Evolutionary conservation across 2,888 invertebrate genomes (phyloP).

Genomic region (Himalopsyche tibetana): DNA sequence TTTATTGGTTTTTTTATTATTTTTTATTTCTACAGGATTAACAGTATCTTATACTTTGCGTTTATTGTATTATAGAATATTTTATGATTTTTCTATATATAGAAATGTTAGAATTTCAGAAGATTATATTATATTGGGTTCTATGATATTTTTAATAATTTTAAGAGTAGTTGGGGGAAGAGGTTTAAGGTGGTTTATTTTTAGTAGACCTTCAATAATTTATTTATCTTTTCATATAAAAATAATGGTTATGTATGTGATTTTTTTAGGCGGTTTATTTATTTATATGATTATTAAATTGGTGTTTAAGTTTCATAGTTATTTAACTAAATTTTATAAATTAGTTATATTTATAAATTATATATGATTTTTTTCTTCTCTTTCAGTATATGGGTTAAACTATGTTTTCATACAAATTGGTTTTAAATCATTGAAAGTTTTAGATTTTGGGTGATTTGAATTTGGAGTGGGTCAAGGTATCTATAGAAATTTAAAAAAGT

Average conservation of each 20-base stretch:
- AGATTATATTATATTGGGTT: slow-evolving; percentile 74
- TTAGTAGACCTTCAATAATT: slow-evolving; percentile 76
- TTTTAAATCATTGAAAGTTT: slow-evolving; percentile 71
- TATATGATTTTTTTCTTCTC: slow-evolving; percentile 78
- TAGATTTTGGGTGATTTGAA: slow-evolving; percentile 76
- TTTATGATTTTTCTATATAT: slow-evolving; percentile 69
- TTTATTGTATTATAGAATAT: slow-evolving; percentile 77
- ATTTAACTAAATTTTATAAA: slow-evolving; percentile 45
- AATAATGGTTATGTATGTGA: slow-evolving; percentile 76
- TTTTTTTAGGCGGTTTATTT: slow-evolving; percentile 72
- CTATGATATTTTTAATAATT: slow-evolving; percentile 75
- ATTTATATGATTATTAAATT: slow-evolving; percentile 70
- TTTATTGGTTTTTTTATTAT: slow-evolving; percentile 76
- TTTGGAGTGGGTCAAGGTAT: slow-evolving; percentile 73
- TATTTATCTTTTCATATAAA: slow-evolving; percentile 76
- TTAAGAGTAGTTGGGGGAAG: slow-evolving; percentile 77
- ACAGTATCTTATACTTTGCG: slow-evolving; percentile 79
- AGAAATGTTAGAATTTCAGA: slow-evolving; percentile 70
- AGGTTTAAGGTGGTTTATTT: slow-evolving; percentile 77
- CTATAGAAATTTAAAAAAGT: slow-evolving; percentile 70
- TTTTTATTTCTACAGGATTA: slow-evolving; percentile 78
- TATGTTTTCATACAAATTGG: slow-evolving; percentile 73
- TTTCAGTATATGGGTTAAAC: slow-evolving; percentile 74
- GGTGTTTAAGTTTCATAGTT: slow-evolving; percentile 69
- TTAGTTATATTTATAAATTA: slow-evolving; percentile 68